Base-by-base conservation (phyloP, 2,888 invertebrate genomes). In the Xestia xanthographa region DNA sequence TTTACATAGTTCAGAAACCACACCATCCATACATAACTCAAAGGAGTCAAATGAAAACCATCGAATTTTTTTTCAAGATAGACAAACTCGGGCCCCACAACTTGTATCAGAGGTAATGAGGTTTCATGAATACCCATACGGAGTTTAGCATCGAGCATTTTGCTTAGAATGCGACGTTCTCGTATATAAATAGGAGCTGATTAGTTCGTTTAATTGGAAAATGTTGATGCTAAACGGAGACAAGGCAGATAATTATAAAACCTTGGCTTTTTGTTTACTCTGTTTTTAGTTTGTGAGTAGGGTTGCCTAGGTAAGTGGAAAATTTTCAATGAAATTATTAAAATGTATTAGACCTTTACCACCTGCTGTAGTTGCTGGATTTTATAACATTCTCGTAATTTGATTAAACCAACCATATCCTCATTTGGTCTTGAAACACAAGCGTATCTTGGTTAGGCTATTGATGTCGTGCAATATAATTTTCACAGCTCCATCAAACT, bases 161-260 rank as follows among this genome's bases (percentile, higher is more conserved):
- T 72, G 72, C 67, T 82, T 60, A 72, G 78, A 74, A 77, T 70
- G 65, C 75, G 50, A 75, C 71, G 85, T 66, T 68, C 66, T 65
- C 62, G 79, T 80, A 65, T 80, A 80, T 82, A 87, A 85, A 80
- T 86, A 81, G 78, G 67, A 66, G 62, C 76, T 87, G 87, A 87
- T 88, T 87, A 88, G 82, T 85, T 79, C 72, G 78, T 83, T 86
- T 88, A 87, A 86, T 88, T 87, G 79, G 87, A 80, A 82, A 86
- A 74, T 74, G 72, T 69, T 79, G 77, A 88, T 88, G 68, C 72
- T 80, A 70, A 77, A 66, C 68, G 80, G 58, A 83, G 81, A 86
- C 81, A 84, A 83, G 62, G 48, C n/a, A 48, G 76, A 58, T 84
- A 77, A 77, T 77, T 86, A 75, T 82, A 80, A 77, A 82, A 63